These are phyloP conservation scores for Syngnathus typhle DNA, from an alignment of 2,113 vertebrate genomes.

Conservation along the genomic window DNA sequence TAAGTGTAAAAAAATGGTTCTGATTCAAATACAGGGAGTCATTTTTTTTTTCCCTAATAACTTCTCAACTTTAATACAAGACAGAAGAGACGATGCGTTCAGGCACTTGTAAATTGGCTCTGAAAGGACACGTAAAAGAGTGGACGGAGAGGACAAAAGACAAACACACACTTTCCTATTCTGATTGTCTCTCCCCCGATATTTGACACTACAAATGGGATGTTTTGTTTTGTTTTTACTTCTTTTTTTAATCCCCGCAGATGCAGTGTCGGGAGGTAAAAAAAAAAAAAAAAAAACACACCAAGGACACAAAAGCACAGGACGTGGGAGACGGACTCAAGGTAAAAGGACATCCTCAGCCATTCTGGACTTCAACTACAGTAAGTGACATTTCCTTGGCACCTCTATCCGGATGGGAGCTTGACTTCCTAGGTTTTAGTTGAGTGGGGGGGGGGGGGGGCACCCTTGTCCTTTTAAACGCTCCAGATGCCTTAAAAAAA, in stretches of 20 bases:
- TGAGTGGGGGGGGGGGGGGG: too few species aligned
- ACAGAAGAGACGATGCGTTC: constrained; percentile 78
- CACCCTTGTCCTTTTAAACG: background rate
- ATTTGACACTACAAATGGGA: constrained; percentile 23
- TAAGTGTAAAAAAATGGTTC: constrained; percentile 74
- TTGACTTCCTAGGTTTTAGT: constrained; percentile 38
- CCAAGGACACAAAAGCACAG: constrained; percentile 38
- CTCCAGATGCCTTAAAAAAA: background rate
- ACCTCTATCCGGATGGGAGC: constrained; percentile 49
- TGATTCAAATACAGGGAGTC: constrained; percentile 73
- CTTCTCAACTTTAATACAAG: constrained; percentile 73
- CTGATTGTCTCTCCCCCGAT: constrained; percentile 41
- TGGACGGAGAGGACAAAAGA: constrained; percentile 29
- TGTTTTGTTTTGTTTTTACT: constrained; percentile 21
- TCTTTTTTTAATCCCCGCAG: constrained; percentile 22
- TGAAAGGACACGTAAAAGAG: constrained; percentile 74
- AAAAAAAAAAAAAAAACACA: constrained; percentile 20
- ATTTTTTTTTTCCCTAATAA: constrained; percentile 43
- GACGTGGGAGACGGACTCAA: constrained; percentile 51
- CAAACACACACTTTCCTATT: constrained; percentile 14
- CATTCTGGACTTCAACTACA: constrained; percentile 49
- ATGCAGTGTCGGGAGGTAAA: constrained; percentile 43
- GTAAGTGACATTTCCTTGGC: constrained; percentile 58
- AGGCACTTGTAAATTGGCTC: constrained; percentile 92
- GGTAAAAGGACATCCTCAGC: constrained; percentile 62